Percentiles rank a stretch among this genome's conserved stretches.
These are phyloP conservation scores for Pyralis farinalis DNA, from an alignment of 2,888 invertebrate genomes.

Conservation along the genomic window DNA sequence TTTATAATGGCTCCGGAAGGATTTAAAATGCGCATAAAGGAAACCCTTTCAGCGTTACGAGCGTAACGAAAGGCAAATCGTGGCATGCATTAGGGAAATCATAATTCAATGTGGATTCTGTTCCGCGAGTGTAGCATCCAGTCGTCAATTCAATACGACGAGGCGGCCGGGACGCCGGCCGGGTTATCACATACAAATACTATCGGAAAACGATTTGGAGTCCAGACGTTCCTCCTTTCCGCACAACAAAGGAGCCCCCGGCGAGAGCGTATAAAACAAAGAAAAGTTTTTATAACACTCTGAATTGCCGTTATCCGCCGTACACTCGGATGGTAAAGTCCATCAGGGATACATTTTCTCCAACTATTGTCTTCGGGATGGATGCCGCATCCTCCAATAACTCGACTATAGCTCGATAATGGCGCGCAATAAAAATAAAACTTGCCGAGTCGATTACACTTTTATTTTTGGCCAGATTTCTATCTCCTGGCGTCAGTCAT, in stretches of 20 bases:
- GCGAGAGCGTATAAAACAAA: constrained; percentile 56
- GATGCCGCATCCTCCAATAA: constrained; percentile 3
- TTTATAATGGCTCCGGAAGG: constrained; percentile 44
- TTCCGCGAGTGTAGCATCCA: constrained; percentile 11
- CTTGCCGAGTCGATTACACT: constrained; percentile 5
- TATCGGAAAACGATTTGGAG: constrained; percentile 73
- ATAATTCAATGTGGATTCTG: constrained; percentile 14
- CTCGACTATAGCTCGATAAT: constrained; percentile 4
- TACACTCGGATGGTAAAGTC: constrained; percentile 13
- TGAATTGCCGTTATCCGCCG: constrained; percentile 42
- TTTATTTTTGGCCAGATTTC: constrained; percentile 6
- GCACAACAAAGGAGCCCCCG: constrained; percentile 30
- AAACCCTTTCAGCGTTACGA: constrained; percentile 22
- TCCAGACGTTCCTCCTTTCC: constrained; percentile 44
- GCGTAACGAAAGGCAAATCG: constrained; percentile 6
- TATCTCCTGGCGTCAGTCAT: constrained; percentile 1
- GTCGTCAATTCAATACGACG: constrained; percentile 30
- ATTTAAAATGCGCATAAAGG: constrained; percentile 40
- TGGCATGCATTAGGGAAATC: constrained; percentile 15
- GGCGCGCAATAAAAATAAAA: constrained; percentile 9
- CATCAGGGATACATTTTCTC: constrained; percentile 10
- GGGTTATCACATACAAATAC: constrained; percentile 67
- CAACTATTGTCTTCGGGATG: constrained; percentile 6
- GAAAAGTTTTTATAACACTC: constrained; percentile 64
- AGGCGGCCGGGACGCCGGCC: constrained; percentile 34